Evolutionary conservation across 2,797 vertebrate species (phyloP), one percentile per base, ranked within the genome.

Genomic region (Capromys pilorides): DNA sequence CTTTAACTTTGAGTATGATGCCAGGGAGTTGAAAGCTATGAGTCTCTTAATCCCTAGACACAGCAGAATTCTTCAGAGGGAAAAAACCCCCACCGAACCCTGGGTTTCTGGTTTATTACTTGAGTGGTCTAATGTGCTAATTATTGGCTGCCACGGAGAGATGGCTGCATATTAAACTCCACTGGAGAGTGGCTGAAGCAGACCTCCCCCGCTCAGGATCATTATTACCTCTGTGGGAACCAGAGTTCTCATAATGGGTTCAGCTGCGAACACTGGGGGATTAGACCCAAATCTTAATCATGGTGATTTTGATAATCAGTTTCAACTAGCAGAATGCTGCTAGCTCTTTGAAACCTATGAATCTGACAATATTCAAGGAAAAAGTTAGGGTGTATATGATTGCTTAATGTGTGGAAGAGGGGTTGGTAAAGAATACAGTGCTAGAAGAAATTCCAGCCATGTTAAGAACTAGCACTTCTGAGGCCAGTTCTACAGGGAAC

Each of bases 271-370:
- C 57, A 75, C 5, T 85, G 84, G 88, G 64, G 82, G 66, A 96
- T 97, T 96, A 94, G 96, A 95, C 94, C 83, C 83, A 91, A 97
- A 95, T 61, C 83, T 97, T 97, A 97, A 97, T 98, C 98, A 96
- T 93, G 92, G 89, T 97, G 96, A 97, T 97, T 96, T 97, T 94
- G 91, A 91, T 97, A 96, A 97, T 95, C 88, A 95, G 82, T 80
- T 95, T 87, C 24, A 28, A 88, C 49, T 86, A 96, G 33, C 64
- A 97, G 75, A 93, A 93, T 79, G 75, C 88, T 95, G 39, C 54
- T 80, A 88, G 62, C 67, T 66, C 90, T 94, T 94, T 94, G 96
- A 86, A 73, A 96, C 71, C 71, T 95, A 9, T 80, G 91, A 97
- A 97, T 93, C 36, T 89, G 89, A 80, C 71, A 96, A 84, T 95